Base-by-base conservation (phyloP, 2,888 invertebrate species). In the Drosophila cognata region DNA sequence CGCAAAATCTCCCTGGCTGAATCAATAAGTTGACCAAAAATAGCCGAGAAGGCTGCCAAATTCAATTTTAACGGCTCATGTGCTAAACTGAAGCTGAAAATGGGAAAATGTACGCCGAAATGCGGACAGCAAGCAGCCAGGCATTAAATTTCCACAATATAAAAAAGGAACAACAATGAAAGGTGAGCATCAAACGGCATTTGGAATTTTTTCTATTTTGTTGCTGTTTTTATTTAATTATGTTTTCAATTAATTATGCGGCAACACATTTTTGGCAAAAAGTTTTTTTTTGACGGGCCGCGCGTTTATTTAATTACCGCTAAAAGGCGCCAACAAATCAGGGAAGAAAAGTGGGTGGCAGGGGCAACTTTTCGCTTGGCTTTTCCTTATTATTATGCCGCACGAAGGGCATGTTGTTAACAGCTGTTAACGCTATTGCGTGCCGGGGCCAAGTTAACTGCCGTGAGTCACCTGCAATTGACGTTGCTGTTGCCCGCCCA, bases 181-280 rank as follows among this genome's bases (percentile, higher is more conserved):
- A 71, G 73, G 58, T 63, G 50, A 58, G 70, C 71, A 57, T 80
- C 66, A 67, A 73, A 71, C 36, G 51, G 41, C 41, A 52, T 68
- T 65, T 8, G 11, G 7, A 41, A 51, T 35, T 11, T 31, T 53
- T 36, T 28, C 8, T 43, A 3, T 52, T 18, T 31, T 36, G 6
- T 59, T 56, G 61, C 36, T 56, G 46, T 33, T 46, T 57, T 52
- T 71, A 78, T 84, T 82, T 83, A 89, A 87, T 87, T 89, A 89
- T 89, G 78, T 87, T 89, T 87, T 85, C 82, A 89, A 87, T 87
- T 87, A 89, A 87, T 87, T 89, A 87, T 89, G 89, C 89, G 73
- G 73, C 80, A 81, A 74, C 73, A 81, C 84, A 84, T 74, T 84
- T 82, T 74, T 60, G 75, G 46, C 38, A 62, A 59, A 74, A 78